Evolutionary conservation across 2,113 vertebrate species (phyloP).

Genomic region (Bubalus kerabau): DNA sequence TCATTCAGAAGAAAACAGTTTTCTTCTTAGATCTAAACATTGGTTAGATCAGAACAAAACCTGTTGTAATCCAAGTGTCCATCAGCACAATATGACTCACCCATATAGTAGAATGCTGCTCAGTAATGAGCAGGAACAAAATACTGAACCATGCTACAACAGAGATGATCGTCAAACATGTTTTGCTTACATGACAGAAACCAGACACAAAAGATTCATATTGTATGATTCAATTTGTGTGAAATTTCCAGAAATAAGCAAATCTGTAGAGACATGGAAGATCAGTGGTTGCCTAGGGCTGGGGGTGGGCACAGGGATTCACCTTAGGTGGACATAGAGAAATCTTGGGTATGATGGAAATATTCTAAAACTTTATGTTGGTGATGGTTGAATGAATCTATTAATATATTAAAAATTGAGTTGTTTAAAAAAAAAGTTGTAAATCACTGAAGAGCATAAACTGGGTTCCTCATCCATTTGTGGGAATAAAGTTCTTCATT

Average conservation of each 20-base stretch:
- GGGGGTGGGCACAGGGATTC: not conserved
- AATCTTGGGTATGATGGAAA: not conserved
- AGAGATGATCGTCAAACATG: not conserved
- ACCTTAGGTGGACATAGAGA: not conserved
- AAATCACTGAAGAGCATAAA: not conserved
- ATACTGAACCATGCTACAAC: not conserved
- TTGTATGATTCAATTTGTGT: not conserved
- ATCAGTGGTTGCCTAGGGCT: not conserved
- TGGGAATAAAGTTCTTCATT: not conserved
- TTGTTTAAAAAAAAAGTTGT: not conserved
- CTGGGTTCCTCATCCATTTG: not conserved
- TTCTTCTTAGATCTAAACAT: not conserved
- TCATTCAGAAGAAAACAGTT: constrained; percentile 10
- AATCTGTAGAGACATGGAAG: not conserved
- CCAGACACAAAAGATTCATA: not conserved
- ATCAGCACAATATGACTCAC: not conserved
- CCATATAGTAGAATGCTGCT: not conserved
- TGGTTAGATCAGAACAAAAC: not conserved
- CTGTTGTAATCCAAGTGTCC: not conserved
- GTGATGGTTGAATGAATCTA: not conserved
- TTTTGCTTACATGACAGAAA: not conserved
- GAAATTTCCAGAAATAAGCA: not conserved
- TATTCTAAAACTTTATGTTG: not conserved
- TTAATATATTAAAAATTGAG: not conserved
- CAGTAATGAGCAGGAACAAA: not conserved